Percentiles rank a stretch among this genome's conserved stretches.
Conservation (phyloP, 2,888 invertebrate species). For the Pogonocherus hispidulus region DNA sequence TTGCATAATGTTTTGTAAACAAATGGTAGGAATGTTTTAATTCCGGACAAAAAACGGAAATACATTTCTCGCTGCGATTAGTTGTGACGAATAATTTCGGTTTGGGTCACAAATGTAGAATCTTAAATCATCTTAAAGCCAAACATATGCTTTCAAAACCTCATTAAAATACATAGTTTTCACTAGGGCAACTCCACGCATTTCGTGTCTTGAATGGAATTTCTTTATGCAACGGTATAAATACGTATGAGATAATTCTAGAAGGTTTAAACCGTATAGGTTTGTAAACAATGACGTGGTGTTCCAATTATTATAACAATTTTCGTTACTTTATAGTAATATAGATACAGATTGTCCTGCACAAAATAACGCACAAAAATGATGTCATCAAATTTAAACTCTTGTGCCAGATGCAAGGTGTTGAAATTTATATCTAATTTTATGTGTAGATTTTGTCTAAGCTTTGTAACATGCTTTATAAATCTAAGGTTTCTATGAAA, state of each 20-base stretch:
- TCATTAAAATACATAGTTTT: slow-evolving; percentile 3
- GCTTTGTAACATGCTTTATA: too few species aligned
- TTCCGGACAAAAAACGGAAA: background rate
- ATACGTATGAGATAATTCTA: background rate
- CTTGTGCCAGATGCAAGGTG: too few species aligned
- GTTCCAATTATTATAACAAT: background rate
- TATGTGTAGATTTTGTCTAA: too few species aligned
- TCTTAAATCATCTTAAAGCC: background rate
- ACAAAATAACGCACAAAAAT: too few species aligned
- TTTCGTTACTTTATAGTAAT: background rate
- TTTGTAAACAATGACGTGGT: background rate
- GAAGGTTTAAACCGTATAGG: background rate
- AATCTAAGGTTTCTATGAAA: too few species aligned
- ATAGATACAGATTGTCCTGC: background rate
- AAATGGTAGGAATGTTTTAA: background rate
- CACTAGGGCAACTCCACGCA: background rate
- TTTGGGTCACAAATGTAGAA: background rate
- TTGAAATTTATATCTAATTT: too few species aligned
- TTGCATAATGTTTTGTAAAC: slow-evolving; percentile 2
- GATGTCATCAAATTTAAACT: too few species aligned
- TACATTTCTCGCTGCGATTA: background rate
- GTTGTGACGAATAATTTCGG: background rate
- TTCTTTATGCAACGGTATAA: background rate
- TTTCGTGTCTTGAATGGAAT: background rate
- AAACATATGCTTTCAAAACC: background rate